These are phyloP conservation scores for Podarcis muralis DNA, from an alignment of 2,113 vertebrate species.

Conservation along the genomic window DNA sequence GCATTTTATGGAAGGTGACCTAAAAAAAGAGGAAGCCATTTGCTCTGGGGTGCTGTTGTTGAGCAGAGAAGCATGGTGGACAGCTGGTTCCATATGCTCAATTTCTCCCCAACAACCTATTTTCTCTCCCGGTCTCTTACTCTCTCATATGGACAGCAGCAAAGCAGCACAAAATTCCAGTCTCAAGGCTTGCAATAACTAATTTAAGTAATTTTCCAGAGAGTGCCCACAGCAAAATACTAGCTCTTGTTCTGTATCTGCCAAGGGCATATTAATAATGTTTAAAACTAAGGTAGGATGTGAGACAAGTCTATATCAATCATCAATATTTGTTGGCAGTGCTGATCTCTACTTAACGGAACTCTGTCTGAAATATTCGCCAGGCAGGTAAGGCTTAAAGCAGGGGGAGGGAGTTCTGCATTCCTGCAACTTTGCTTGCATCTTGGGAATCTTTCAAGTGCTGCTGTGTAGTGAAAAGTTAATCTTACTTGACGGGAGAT, in stretches of 20 bases:
- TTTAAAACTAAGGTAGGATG: neutral
- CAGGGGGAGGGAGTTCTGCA: conserved; percentile 34
- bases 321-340: neutral
- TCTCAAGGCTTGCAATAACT: rapidly evolving
- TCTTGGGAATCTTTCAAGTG: conserved; percentile 53
- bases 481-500: conserved; percentile 64
- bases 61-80: conserved; percentile 11
- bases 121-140: neutral
- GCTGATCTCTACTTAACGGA: conserved; percentile 22
- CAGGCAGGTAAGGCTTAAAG: conserved; percentile 45
- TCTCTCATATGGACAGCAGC: neutral
- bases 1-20: neutral
- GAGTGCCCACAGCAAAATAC: neutral
- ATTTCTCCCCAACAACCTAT: conserved; percentile 5
- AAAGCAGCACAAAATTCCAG: neutral
- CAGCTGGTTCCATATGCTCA: conserved; percentile 16
- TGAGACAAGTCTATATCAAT: neutral
- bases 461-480: conserved; percentile 64
- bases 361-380: conserved; percentile 45
- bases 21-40: neutral
- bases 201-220: neutral
- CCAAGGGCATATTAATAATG: neutral
- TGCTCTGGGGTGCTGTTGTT: conserved; percentile 14
- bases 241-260: neutral
- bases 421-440: conserved; percentile 46